Evolutionary conservation across 2,113 vertebrate genomes (phyloP).

Genomic region (Xenopus borealis): DNA sequence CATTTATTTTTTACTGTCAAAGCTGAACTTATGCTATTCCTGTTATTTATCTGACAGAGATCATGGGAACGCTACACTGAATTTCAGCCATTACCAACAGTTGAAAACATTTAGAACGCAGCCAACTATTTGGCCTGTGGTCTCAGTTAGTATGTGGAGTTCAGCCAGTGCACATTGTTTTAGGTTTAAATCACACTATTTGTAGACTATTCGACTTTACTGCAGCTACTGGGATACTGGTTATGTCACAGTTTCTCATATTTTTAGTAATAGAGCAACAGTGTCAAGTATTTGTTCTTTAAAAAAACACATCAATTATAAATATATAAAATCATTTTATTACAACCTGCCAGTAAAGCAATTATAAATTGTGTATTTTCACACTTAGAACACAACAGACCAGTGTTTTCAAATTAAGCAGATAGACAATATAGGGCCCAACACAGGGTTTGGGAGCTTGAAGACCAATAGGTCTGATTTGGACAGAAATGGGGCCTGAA

Average conservation of each 20-base stretch:
- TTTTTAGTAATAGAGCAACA: background rate
- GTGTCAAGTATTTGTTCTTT: no score
- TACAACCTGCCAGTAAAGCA: no score
- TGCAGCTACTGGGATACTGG: slow-evolving; percentile 14
- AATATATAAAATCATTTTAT: no score
- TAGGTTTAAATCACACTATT: slow-evolving; percentile 38
- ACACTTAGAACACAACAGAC: no score
- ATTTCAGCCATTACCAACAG: slow-evolving; percentile 24
- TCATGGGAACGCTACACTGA: slow-evolving; percentile 21
- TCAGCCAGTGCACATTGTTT: slow-evolving; percentile 34
- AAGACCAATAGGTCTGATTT: no score
- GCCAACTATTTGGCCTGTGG: slow-evolving; percentile 34
- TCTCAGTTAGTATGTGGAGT: slow-evolving; percentile 35
- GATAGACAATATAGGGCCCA: no score
- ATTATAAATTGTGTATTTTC: no score
- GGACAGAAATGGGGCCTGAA: no score
- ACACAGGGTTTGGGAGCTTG: no score
- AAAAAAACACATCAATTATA: no score
- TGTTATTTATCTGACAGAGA: slow-evolving; percentile 26
- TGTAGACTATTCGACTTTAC: slow-evolving; percentile 37
- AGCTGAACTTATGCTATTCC: slow-evolving; percentile 12
- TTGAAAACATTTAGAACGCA: slow-evolving; percentile 30
- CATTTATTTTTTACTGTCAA: slow-evolving; percentile 10
- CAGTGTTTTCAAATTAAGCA: no score
- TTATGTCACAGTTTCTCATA: slow-evolving; percentile 21